Percentiles rank a stretch among this genome's conserved stretches.
Conservation (phyloP, 2,113 vertebrate genomes). For the Lepidothrix coronata region DNA sequence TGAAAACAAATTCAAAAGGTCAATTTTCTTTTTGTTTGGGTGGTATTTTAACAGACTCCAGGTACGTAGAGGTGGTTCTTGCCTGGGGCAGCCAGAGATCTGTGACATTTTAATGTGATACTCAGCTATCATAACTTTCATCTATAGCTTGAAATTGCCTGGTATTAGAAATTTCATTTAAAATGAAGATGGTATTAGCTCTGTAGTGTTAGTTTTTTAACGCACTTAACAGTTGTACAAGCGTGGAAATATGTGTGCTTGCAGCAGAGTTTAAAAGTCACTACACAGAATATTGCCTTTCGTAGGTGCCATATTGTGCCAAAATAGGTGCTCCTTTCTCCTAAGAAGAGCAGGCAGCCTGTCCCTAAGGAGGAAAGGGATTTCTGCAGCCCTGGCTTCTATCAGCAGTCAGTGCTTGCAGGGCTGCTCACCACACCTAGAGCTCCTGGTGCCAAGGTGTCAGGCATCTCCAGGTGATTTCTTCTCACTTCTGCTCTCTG, state of each 20-base stretch:
- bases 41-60: not conserved
- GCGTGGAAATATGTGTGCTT: not conserved
- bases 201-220: not conserved
- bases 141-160: not conserved
- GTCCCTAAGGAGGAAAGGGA: not conserved
- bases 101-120: not conserved
- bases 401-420: not conserved
- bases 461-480: not conserved
- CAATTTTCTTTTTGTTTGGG: not conserved
- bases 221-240: rapidly evolving
- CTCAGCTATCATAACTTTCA: rapidly evolving
- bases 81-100: not conserved
- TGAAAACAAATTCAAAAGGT: not conserved
- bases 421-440: not conserved
- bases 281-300: not conserved
- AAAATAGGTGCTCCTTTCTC: not conserved
- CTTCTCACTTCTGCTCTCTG: not conserved
- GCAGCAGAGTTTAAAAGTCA: not conserved
- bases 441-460: not conserved
- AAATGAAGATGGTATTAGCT: not conserved
- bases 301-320: not conserved
- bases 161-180: not conserved
- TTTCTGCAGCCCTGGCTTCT: not conserved
- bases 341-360: not conserved
- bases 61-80: not conserved